Base-by-base conservation (phyloP, 1,140 invertebrate genomes). In the Lycorma delicatula region DNA sequence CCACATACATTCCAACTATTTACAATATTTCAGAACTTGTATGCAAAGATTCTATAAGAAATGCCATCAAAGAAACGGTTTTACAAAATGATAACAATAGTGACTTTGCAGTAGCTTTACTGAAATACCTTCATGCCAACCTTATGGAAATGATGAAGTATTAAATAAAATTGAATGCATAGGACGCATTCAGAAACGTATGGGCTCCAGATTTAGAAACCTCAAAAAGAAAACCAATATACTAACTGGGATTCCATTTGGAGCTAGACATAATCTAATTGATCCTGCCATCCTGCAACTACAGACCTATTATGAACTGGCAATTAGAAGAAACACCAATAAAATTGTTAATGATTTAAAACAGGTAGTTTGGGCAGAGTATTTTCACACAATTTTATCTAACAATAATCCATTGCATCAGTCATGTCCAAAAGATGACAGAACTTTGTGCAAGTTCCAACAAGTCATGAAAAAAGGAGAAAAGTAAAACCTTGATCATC, bases 341-440 rank as follows among this genome's bases (percentile, higher is more conserved):
- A 49, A 56, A 34, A 58, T 47, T 16, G 41, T 60, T 18, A 52
- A 60, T 26, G 51, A 62, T 18, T 62, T 64, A 60, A 29, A 16
- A 41, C 58, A 50, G 34, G 57, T 49, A 12, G 55, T 61, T 28
- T 64, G 54, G 58, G 49, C 55, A 46, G 61, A 60, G 5, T 60
- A 54, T 20, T 50, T 58, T 28, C 60, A 64, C 41, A 61, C 56
- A 46, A 28, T 36, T 34, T 61, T 60, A 16, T 58, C 60, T 6
- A 60, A 62, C 20, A 20, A 58, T 18, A 58, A 59, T 7, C 54
- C 57, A 41, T 34, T 61, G 23, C 57, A 64, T 46, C 46, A 55
- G 16, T 34, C 28, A 11, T 64, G 62, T 47, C 56, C 59, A n/a
- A 44, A 25, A 1, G 59, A 29, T n/a, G n/a, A 54, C 3, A 29